These are phyloP conservation scores for Anthopleura sola DNA, from an alignment of 64 coral and sea anemone genomes.

Conservation along the genomic window DNA sequence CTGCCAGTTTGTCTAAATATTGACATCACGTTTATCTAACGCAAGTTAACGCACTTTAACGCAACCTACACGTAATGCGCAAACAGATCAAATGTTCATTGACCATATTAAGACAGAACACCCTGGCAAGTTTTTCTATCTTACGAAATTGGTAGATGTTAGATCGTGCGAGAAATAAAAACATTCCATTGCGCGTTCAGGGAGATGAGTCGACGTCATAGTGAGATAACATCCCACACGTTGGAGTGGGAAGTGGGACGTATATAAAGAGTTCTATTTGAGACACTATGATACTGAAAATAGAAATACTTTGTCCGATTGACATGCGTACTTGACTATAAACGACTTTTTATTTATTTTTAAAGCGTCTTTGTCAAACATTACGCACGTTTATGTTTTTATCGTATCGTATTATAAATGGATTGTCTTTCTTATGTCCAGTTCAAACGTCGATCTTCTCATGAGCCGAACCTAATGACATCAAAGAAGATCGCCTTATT, in stretches of 20 bases:
- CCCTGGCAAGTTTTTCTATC: background rate
- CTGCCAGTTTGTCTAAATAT: background rate
- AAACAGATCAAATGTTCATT: background rate
- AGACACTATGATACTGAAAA: background rate
- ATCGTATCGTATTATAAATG: too few relatives aligned
- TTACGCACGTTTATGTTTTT: too few relatives aligned
- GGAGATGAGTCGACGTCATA: background rate
- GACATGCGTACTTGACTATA: too few relatives aligned
- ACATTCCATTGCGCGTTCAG: background rate
- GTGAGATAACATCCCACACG: background rate
- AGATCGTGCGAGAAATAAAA: background rate
- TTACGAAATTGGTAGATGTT: background rate
- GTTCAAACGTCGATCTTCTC: too few relatives aligned
- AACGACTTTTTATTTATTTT: too few relatives aligned
- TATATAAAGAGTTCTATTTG: background rate
- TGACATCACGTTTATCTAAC: constrained; percentile 8
- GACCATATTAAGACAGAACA: background rate
- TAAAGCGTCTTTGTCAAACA: too few relatives aligned
- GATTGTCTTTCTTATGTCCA: too few relatives aligned
- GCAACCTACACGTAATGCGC: background rate
- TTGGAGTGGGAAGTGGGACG: background rate
- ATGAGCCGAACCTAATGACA: too few relatives aligned
- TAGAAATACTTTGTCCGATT: background rate
- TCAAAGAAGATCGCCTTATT: too few relatives aligned
- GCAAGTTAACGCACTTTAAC: background rate